Evolutionary conservation across 2,888 invertebrate species (phyloP), one percentile per base, ranked within the genome.

Genomic region (Dryobotodes eremita): DNA sequence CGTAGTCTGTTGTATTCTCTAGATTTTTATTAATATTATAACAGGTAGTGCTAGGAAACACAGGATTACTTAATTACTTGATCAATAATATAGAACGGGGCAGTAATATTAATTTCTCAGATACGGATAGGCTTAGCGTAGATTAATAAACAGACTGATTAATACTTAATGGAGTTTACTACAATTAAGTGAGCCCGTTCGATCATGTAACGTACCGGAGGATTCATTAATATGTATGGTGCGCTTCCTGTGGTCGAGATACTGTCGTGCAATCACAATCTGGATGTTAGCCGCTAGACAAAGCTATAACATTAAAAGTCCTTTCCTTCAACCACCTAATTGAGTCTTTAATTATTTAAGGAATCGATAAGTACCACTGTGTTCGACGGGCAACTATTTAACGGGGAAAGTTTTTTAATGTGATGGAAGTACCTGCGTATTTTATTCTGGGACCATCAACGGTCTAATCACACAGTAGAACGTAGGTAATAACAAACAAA

Each of bases 321-420:
- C 75, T 78, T 82, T 83, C 72, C 85, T 87, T 77, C 23, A 79
- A 77, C 76, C 87, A 89, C 89, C 89, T 94, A 92, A 94, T 93
- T 89, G 90, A 90, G 89, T 90, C 91, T 90, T 92, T 89, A 92
- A 92, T 92, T 92, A 93, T 93, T 92, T 89, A 93, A 81, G 89
- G 87, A 91, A 90, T 91, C 91, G 85, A 89, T 90, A 88, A 89
- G 86, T 87, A 88, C 83, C 83, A 74, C n/a, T 66, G 66, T 69
- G 85, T 81, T 82, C 83, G 77, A 80, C 70, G 81, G 76, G 75
- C 84, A 86, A 85, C 84, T 83, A 85, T 88, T 80, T 91, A 91
- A 92, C 90, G 89, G 88, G 85, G 62, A 91, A 92, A 93, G 89
- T 92, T 92, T 89, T 76, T 75, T 71, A 84, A 82, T 62, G 57